These are phyloP conservation scores for Mylabris phalerata DNA, from an alignment of 1,140 invertebrate genomes.

Conservation along the genomic window DNA sequence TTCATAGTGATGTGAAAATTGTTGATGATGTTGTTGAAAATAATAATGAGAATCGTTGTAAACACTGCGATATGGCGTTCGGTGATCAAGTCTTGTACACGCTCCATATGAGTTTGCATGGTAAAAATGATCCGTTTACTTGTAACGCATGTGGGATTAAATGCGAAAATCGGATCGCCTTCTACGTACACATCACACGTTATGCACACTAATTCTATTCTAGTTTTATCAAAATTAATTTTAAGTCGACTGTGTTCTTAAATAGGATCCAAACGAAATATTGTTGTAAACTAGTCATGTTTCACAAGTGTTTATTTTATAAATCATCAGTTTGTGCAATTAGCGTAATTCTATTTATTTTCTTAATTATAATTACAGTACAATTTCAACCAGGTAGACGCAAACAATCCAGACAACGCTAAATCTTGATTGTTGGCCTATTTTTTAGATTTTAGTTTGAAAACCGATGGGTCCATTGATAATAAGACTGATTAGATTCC, in stretches of 20 bases:
- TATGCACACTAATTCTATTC: slow-evolving; percentile 61
- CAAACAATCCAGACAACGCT: no score
- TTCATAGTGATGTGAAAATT: not conserved
- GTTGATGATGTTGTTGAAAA: slow-evolving; percentile 13
- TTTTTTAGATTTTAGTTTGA: no score
- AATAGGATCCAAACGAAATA: not conserved
- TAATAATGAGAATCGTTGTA: slow-evolving; percentile 56
- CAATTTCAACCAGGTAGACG: no score
- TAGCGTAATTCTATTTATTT: not conserved
- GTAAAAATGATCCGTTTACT: slow-evolving; percentile 80
- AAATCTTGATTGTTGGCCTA: no score
- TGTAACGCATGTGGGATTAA: slow-evolving; percentile 91
- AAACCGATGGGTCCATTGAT: not conserved
- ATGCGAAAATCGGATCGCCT: slow-evolving; percentile 74
- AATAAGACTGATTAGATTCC: slow-evolving; percentile 12
- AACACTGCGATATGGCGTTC: slow-evolving; percentile 85
- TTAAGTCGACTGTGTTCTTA: not conserved
- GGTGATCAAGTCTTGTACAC: slow-evolving; percentile 86
- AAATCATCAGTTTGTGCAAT: not conserved
- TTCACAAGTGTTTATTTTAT: not conserved
- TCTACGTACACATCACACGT: slow-evolving; percentile 86
- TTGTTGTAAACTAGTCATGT: not conserved
- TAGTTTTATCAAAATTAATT: not conserved
- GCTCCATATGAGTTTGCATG: slow-evolving; percentile 95
- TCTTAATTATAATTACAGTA: not conserved